Base-by-base conservation (phyloP, 2,113 vertebrate species). In the Ictalurus furcatus region DNA sequence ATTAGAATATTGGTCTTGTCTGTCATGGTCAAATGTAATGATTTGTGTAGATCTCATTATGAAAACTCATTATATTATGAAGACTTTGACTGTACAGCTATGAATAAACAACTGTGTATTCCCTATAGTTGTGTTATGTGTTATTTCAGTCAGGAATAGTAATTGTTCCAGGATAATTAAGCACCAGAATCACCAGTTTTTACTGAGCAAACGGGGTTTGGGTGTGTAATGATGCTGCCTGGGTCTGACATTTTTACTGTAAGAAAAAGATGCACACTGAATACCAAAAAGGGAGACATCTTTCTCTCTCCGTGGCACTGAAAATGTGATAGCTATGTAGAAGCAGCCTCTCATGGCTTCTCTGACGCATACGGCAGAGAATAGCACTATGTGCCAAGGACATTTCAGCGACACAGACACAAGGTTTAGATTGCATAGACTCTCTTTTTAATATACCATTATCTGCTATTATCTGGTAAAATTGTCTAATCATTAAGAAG, bases 191-290 rank as follows among this genome's bases (percentile, higher is more conserved):
- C 37, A 44, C 44, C 48, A 9, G 21, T 12, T 48, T 76, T 44
- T 44, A 12, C 17, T 23, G 37, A 40, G 5, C 30, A 73, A 74
- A 37, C 9, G 71, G 14, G 56, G 52, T 48, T 44, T n/a, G 23
- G 74, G 59, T 86, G 74, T 34, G 63, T 58, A 86, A 88, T 44
- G 34, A 71, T 83, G 30, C 44, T 12, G 23, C 34, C 54, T 85
- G 84, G 73, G 52, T 73, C 76, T 87, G 79, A 79, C 90, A 76
- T 86, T 86, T 79, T 74, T 73, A 40, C 61, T n/a, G 61, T 37
- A 85, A 30, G 52, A 30, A 40, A 76, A 78, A 48, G 85, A 87
- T 65, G 17, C 25, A 30, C 28, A 58, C 30, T 87, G 80, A 76
- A 79, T 73, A 40, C 21, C 44, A 69, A 37, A 76, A 37, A 71